Evolutionary conservation across 2,888 invertebrate genomes (phyloP), one percentile per base, ranked within the genome.

Genomic region (Acleris cristana): DNA sequence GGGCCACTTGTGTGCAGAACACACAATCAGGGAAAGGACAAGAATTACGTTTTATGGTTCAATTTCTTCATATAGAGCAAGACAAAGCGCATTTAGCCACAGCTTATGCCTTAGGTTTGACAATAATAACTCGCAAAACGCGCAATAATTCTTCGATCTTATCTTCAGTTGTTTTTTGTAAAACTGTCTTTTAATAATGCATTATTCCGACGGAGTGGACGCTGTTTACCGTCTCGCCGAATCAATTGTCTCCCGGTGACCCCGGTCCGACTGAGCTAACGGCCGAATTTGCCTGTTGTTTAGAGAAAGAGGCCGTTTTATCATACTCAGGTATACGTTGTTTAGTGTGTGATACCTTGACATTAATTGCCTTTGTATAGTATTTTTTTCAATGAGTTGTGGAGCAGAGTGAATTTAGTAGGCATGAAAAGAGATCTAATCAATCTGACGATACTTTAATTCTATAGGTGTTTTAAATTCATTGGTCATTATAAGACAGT

Each of bases 181-280:
- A 58, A 67, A 40, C 14, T 14, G 40, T 14, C 12, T 14, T 34
- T 40, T 40, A 40, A 40, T 40, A 40, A 40, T 40, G 40, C 40
- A 40, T 40, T 10, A 40, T 40, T 40, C 65, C 52, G 72, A 72
- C 58, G 40, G 18, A 10, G 51, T 57, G 74, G 74, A 73, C 73
- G 72, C 73, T 72, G 86, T 87, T 89, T 83, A 75, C 75, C 79
- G 90, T 88, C 90, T 89, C 88, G 84, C 82, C 86, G 88, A 87
- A 89, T 90, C 86, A 87, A 90, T 89, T 90, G 88, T 86, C 87
- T 87, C 80, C 72, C 71, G 79, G 77, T 87, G 85, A 87, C 86
- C 86, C 82, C 83, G 76, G 73, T 76, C 73, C 69, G 73, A 70
- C 71, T 34, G 34, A 74, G 73, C 80, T 82, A 84, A 82, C 79